Conservation (phyloP, 2,797 vertebrate species). For the Enteromius viviparus region DNA sequence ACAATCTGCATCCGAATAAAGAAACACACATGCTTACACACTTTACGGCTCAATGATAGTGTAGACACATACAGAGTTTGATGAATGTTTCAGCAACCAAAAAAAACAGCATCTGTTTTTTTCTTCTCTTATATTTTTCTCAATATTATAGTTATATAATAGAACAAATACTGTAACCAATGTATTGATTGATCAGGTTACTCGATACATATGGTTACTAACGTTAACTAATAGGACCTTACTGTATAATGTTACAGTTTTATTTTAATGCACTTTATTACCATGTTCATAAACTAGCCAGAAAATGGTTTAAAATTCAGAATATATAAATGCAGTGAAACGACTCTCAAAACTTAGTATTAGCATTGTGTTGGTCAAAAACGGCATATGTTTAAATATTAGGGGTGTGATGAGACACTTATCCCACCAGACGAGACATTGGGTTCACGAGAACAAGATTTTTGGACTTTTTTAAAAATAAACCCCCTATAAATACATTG, state of each 20-base stretch:
- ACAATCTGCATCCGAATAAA: constrained; percentile 27
- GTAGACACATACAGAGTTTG: neutral
- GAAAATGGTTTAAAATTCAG: neutral
- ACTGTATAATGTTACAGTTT: neutral
- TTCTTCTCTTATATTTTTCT: no score
- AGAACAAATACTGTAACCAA: neutral
- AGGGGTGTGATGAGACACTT: no score
- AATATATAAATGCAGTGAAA: no score
- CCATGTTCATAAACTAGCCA: neutral
- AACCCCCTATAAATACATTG: no score
- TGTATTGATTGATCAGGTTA: neutral
- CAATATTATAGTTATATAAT: neutral
- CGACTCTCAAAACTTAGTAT: neutral
- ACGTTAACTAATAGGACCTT: neutral
- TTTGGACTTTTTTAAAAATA: no score
- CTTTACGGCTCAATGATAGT: neutral
- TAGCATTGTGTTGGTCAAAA: neutral
- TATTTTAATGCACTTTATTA: neutral
- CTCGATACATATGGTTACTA: neutral
- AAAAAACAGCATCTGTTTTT: no score
- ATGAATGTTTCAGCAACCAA: neutral
- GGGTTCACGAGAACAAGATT: no score
- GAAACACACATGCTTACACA: constrained; percentile 2
- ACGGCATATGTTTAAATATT: neutral
- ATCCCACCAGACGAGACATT: no score